Percentiles rank a stretch among this genome's conserved stretches.
These are phyloP conservation scores for Sminthurides aquaticus DNA, from an alignment of 2,888 invertebrate genomes.

Conservation along the genomic window DNA sequence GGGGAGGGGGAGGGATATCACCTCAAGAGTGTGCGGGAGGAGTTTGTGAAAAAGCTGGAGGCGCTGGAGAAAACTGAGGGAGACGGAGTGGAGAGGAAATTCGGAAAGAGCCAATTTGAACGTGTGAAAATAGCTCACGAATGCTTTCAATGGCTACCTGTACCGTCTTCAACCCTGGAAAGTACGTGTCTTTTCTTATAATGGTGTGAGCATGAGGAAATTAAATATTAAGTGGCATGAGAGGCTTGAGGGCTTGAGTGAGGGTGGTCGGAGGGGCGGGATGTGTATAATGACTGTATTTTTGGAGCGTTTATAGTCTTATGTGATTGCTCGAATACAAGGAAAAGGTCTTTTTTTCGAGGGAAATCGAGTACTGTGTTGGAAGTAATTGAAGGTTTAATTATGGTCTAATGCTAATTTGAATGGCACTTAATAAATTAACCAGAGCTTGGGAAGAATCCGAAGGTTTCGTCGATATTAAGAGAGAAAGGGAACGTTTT, in stretches of 20 bases:
- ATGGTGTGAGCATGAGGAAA: neutral
- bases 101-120: slow-evolving; percentile 10
- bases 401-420: slow-evolving; percentile 3
- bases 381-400: neutral
- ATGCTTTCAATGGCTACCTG: slow-evolving; percentile 16
- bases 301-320: neutral
- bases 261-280: neutral
- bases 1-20: neutral
- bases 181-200: slow-evolving; percentile 10
- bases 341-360: neutral
- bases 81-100: neutral
- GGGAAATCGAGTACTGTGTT: no score
- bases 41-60: neutral
- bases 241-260: neutral
- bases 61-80: neutral
- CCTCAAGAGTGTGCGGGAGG: neutral
- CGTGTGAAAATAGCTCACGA: slow-evolving; percentile 5
- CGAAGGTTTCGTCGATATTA: slow-evolving; percentile 18
- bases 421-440: slow-evolving; percentile 5
- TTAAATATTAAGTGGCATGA: neutral
- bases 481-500: slow-evolving; percentile 24
- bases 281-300: neutral
- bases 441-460: slow-evolving; percentile 26
- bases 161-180: slow-evolving; percentile 1
- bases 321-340: neutral